Conservation (phyloP, 2,888 invertebrate genomes). For the Notodonta ziczac region DNA sequence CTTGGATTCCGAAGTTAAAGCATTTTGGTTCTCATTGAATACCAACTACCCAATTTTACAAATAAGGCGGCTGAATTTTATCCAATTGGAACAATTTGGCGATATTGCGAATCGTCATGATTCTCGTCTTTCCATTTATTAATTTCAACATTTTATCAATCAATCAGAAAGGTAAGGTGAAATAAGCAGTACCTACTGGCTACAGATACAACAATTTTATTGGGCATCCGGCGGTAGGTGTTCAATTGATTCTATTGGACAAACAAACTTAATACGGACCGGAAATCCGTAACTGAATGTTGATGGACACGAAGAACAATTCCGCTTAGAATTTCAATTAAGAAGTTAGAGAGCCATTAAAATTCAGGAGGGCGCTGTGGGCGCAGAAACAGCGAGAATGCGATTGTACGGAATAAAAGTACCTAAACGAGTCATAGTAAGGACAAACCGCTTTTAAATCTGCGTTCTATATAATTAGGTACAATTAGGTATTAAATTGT, state of each 20-base stretch:
- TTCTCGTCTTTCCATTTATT: background rate
- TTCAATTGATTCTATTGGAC: conserved; percentile 38
- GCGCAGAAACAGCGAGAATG: conserved; percentile 51
- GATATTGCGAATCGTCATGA: background rate
- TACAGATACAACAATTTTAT: no score
- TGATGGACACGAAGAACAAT: conserved; percentile 61
- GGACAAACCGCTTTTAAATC: conserved; percentile 12
- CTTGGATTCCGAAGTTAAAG: conserved; percentile 49
- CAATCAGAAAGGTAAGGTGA: background rate
- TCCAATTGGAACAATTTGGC: background rate
- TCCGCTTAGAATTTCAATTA: conserved; percentile 68
- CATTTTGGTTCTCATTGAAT: conserved; percentile 42
- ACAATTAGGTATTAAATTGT: background rate
- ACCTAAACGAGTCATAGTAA: conserved; percentile 48
- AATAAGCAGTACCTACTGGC: background rate
- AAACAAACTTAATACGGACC: conserved; percentile 54
- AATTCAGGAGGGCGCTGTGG: conserved; percentile 59
- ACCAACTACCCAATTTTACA: conserved; percentile 45
- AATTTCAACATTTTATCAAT: no score
- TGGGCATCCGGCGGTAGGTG: conserved; percentile 7
- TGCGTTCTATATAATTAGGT: background rate
- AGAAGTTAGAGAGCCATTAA: conserved; percentile 64
- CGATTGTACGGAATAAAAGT: conserved; percentile 55
- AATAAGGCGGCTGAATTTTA: conserved; percentile 7
- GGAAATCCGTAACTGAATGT: conserved; percentile 59